phyloP scores from a whole-genome alignment of 2,888 invertebrate genomes.

The Drosophila anomelani region DNA sequence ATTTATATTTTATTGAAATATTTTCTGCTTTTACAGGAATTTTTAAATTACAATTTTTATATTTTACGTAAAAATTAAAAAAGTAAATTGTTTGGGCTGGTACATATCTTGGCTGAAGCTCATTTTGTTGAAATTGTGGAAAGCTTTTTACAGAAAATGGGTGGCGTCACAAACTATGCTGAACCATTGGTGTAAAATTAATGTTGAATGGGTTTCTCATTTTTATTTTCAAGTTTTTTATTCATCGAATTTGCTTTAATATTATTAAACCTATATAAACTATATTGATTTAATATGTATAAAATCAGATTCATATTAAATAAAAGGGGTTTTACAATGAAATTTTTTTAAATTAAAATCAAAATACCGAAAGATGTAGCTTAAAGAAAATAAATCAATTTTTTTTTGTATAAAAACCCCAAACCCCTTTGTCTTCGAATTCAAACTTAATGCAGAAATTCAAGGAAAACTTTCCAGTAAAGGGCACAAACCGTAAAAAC shows the following conservation, averaged over 20 bases:
- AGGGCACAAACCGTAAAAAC: slow-evolving; percentile 14
- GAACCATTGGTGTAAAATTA: not conserved
- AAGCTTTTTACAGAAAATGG: not conserved
- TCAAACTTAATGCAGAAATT: not conserved
- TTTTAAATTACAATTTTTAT: not conserved
- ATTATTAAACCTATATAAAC: no score
- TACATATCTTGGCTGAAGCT: not conserved
- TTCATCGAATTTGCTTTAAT: not conserved
- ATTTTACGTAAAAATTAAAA: not conserved
- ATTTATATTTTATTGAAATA: not conserved
- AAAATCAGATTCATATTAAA: not conserved
- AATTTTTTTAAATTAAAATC: no score
- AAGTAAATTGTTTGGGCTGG: not conserved
- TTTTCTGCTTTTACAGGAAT: slow-evolving; percentile 8
- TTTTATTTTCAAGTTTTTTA: not conserved
- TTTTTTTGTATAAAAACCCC: not conserved
- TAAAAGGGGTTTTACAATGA: no score
- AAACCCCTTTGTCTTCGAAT: not conserved
- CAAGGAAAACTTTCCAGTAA: slow-evolving; percentile 2
- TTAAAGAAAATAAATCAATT: not conserved
- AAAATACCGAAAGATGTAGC: not conserved
- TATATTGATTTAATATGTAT: not conserved
- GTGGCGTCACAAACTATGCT: not conserved
- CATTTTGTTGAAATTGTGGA: not conserved
- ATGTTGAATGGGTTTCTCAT: no score